Evolutionary conservation across 2,113 vertebrate genomes (phyloP).

Genomic region (Mustela nigripes): DNA sequence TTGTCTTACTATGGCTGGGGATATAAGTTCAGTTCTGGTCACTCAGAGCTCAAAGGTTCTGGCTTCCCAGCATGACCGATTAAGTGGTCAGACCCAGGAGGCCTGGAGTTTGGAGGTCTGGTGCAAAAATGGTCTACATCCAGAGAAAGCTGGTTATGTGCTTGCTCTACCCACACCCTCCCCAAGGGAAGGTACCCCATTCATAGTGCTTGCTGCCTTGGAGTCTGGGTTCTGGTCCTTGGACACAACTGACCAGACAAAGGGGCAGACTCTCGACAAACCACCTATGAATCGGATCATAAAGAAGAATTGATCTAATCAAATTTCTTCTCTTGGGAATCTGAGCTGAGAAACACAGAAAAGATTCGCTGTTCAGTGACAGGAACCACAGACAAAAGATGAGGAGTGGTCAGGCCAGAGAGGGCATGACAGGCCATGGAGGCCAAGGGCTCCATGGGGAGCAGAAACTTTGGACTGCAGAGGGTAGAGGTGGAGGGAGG

Average conservation of each 20-base stretch:
- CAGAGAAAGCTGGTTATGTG: not conserved
- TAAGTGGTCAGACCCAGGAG: not conserved
- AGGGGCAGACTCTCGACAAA: slow-evolving; percentile 15
- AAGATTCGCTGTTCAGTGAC: not conserved
- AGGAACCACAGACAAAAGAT: not conserved
- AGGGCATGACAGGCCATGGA: not conserved
- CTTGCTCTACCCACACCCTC: not conserved
- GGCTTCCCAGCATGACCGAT: not conserved
- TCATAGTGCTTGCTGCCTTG: not conserved
- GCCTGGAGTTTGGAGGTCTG: not conserved
- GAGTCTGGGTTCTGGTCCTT: not conserved
- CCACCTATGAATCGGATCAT: not conserved
- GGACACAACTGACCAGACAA: not conserved
- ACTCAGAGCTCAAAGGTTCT: not conserved
- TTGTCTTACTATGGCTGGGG: not conserved
- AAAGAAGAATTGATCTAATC: slow-evolving; percentile 20
- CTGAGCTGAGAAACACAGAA: slow-evolving; percentile 32
- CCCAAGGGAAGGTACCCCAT: not conserved
- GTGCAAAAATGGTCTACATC: not conserved
- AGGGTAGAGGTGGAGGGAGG: not conserved
- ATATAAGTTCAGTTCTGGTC: not conserved
- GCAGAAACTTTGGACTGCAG: not conserved
- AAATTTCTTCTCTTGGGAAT: slow-evolving; percentile 39
- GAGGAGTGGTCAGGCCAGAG: not conserved
- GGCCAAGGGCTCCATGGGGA: too few relatives aligned